Conservation (phyloP, 2,888 invertebrate species). For the Amiota communis region DNA sequence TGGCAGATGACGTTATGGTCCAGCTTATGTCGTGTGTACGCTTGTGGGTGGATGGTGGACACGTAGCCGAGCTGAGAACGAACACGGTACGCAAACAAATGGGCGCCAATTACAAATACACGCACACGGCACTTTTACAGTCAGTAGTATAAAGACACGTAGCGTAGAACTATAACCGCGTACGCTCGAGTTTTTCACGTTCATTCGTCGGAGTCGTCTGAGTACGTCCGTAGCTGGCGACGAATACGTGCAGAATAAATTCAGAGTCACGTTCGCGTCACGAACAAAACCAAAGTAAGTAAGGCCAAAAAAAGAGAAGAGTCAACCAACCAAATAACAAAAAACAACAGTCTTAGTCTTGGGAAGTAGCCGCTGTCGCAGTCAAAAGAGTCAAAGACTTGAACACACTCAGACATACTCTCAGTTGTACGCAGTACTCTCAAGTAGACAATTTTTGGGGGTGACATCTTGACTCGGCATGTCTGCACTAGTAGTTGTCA, state of each 20-base stretch:
- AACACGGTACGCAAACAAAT: conserved; percentile 53
- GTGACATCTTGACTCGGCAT: conserved; percentile 67
- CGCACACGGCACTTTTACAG: conserved; percentile 29
- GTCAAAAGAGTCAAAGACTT: conserved; percentile 18
- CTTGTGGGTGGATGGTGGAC: conserved; percentile 29
- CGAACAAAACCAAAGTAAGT: conserved; percentile 73
- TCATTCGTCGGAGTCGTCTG: conserved; percentile 21
- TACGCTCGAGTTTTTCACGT: conserved; percentile 47
- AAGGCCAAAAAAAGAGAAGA: conserved; percentile 61
- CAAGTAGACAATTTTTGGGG: conserved; percentile 56
- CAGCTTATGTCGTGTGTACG: conserved; percentile 10
- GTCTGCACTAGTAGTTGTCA: conserved; percentile 40
- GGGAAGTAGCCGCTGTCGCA: conserved; percentile 4
- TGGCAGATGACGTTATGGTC: conserved; percentile 34
- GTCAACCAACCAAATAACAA: conserved; percentile 39
- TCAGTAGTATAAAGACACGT: conserved; percentile 42
- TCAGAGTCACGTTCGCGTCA: conserved; percentile 73
- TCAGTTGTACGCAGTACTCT: conserved; percentile 12
- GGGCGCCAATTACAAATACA: conserved; percentile 59
- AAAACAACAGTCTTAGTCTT: conserved; percentile 26
- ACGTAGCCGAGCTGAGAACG: conserved; percentile 29
- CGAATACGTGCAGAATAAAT: conserved; percentile 73
- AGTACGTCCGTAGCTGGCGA: conserved; percentile 71
- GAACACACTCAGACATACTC: conserved; percentile 45
- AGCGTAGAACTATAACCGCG: conserved; percentile 37